Evolutionary conservation across 2,113 vertebrate genomes (phyloP).

Genomic region (Bombycilla garrulus): DNA sequence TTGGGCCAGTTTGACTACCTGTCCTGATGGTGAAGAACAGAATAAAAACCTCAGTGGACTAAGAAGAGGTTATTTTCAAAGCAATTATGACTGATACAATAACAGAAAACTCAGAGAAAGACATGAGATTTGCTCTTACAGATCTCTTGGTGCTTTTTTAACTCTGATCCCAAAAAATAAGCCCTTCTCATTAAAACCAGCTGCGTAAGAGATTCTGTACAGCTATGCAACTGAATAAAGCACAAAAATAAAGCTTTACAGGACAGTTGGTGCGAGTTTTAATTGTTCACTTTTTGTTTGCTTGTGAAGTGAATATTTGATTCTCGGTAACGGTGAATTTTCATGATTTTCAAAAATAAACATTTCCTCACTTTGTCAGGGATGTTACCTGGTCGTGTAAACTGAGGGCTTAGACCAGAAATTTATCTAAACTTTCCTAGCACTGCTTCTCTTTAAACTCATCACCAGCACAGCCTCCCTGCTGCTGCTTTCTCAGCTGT

Average conservation of each 20-base stretch:
- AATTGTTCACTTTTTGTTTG: not conserved
- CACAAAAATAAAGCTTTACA: not conserved
- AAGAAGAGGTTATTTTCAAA: not conserved
- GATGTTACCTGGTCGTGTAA: not conserved
- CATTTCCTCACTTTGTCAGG: not conserved
- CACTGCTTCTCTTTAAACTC: not conserved
- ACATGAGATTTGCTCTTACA: not conserved
- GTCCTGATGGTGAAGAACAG: not conserved
- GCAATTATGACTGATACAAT: not conserved
- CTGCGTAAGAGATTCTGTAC: not conserved
- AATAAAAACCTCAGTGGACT: not conserved
- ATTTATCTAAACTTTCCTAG: not conserved
- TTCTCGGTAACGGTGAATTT: not conserved
- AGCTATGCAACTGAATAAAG: not conserved
- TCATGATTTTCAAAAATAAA: not conserved
- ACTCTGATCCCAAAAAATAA: not conserved
- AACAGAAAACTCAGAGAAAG: not conserved
- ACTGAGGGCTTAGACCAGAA: not conserved
- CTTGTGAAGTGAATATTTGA: not conserved
- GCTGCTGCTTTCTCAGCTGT: not conserved
- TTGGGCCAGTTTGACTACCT: not conserved
- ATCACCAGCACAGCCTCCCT: not conserved
- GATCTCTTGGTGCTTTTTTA: not conserved
- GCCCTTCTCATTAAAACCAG: not conserved
- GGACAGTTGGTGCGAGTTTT: not conserved